These are phyloP conservation scores for Pangasius larnaudii DNA, from an alignment of 2,797 vertebrate genomes.

Conservation along the genomic window DNA sequence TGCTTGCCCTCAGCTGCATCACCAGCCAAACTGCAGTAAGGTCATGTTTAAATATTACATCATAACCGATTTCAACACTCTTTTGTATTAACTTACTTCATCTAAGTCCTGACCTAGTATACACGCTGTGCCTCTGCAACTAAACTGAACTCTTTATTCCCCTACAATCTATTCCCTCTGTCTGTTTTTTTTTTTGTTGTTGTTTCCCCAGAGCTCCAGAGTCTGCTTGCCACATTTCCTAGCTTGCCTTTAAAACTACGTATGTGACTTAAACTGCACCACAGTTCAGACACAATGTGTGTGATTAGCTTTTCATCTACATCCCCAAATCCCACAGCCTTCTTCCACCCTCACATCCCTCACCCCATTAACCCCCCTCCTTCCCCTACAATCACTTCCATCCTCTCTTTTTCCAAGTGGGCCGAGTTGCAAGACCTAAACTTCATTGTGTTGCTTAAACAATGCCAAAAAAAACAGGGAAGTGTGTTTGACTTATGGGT, in stretches of 20 bases:
- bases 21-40: background rate
- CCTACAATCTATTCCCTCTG: background rate
- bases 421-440: slow-evolving; percentile 36
- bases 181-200: background rate
- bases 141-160: background rate
- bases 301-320: slow-evolving; percentile 30
- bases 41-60: background rate
- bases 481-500: slow-evolving; percentile 29
- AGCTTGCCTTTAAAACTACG: slow-evolving; percentile 41
- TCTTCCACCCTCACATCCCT: slow-evolving; percentile 6
- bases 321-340: slow-evolving; percentile 5
- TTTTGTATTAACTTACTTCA: background rate
- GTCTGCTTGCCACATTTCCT: slow-evolving; percentile 56
- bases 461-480: slow-evolving; percentile 49
- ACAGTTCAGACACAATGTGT: slow-evolving; percentile 22
- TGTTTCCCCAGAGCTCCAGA: background rate
- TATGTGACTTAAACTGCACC: slow-evolving; percentile 41
- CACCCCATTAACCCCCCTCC: slow-evolving; percentile 16
- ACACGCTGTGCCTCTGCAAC: background rate
- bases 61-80: background rate
- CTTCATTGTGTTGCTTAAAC: slow-evolving; percentile 57
- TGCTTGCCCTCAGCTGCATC: background rate
- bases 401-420: slow-evolving; percentile 22
- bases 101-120: background rate
- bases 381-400: slow-evolving; percentile 32